phyloP scores from a whole-genome alignment of 2,797 vertebrate species.

The Eidolon dupreanum region DNA sequence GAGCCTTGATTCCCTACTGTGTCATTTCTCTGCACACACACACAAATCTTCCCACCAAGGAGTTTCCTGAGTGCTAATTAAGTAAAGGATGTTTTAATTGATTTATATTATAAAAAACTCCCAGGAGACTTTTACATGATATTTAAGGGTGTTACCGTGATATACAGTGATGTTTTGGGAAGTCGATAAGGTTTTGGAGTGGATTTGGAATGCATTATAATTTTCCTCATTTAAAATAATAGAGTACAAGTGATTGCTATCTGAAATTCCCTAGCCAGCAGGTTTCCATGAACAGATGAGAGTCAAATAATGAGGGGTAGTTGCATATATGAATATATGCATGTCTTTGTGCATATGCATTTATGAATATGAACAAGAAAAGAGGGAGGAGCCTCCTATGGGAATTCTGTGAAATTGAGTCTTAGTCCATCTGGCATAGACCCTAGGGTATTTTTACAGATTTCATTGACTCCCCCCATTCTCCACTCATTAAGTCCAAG shows the following conservation, averaged over 20 bases:
- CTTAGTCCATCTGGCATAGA: not conserved
- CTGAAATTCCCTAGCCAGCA: not conserved
- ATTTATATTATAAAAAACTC: not conserved
- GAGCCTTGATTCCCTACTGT: accelerated
- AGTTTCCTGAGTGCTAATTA: not conserved
- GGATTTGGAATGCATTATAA: not conserved
- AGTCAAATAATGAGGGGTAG: not conserved
- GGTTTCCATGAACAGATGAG: not conserved
- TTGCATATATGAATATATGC: not conserved
- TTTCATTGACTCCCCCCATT: not conserved
- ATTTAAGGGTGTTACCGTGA: not conserved
- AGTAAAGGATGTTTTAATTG: not conserved
- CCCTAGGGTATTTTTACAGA: not conserved
- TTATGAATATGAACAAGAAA: not conserved
- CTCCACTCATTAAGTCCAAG: not conserved
- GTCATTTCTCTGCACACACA: not conserved
- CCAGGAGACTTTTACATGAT: not conserved
- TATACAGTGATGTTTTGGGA: not conserved
- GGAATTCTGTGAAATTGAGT: not conserved
- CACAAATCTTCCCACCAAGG: not conserved
- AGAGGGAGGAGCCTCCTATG: accelerated
- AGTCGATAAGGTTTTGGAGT: not conserved
- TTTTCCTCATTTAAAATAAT: not conserved
- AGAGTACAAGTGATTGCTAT: not conserved
- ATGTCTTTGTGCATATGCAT: accelerated